phyloP scores from a whole-genome alignment of 2,113 vertebrate genomes.

The Microcebus murinus region DNA sequence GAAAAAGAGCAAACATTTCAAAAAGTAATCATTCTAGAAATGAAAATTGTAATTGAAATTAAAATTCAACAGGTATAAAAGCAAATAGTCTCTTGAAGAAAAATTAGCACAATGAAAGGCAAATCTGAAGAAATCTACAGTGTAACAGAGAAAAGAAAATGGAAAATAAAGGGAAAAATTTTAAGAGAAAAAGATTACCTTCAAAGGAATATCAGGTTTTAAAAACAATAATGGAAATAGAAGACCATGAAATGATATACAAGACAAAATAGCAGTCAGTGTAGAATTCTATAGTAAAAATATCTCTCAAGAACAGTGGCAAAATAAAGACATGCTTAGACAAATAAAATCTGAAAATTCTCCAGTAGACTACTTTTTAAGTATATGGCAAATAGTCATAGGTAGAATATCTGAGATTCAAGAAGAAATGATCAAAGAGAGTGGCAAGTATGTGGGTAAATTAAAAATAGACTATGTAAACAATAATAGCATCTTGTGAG shows the following conservation, averaged over 20 bases:
- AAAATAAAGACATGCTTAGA: slow-evolving; percentile 20
- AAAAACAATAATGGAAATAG: neutral
- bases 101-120: neutral
- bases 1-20: slow-evolving; percentile 6
- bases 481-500: neutral
- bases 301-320: neutral
- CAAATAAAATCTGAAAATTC: slow-evolving; percentile 9
- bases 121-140: slow-evolving; percentile 27
- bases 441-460: neutral
- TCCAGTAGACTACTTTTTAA: neutral
- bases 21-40: slow-evolving; percentile 37
- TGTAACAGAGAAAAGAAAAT: neutral
- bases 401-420: neutral
- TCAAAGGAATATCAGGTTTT: neutral
- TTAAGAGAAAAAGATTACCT: neutral
- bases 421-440: neutral
- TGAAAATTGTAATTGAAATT: slow-evolving; percentile 23
- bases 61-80: slow-evolving; percentile 23
- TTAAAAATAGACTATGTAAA: slow-evolving; percentile 16
- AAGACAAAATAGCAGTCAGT: neutral
- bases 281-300: slow-evolving; percentile 24
- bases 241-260: neutral
- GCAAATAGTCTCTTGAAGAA: neutral
- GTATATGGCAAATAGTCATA: neutral
- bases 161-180: slow-evolving; percentile 8